Evolutionary conservation across 2,888 invertebrate genomes (phyloP), one percentile per base, ranked within the genome.

Genomic region (Aporophyla nigra): DNA sequence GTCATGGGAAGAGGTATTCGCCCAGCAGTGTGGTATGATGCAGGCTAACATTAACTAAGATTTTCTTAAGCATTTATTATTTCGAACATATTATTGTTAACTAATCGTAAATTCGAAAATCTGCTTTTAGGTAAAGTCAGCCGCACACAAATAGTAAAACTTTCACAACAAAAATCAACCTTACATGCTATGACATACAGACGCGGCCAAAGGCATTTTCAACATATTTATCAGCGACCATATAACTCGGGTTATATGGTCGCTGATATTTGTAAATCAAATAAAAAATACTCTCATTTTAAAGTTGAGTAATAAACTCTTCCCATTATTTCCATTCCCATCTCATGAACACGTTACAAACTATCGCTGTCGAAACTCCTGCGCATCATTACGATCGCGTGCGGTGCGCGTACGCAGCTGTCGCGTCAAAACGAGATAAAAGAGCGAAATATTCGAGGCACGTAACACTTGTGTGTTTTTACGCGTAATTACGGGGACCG

Each of bases 401-500:
- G 83, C 78, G 62, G 21, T 71, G 76, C 86, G 80, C 85, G 61
- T 82, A 77, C 87, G 87, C 86, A 76, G 81, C 80, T 84, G 85
- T 78, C 80, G 76, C 76, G 63, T 82, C 74, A 59, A 85, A 85
- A 78, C 80, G 65, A 83, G 73, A 76, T 70, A 71, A 65, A 81
- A 76, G 59, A 71, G 62, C 43, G 67, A 85, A 81, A 78, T 84
- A 88, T 86, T 85, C 82, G 73, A 85, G 49, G 78, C 87, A 86
- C 88, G 88, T 88, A 78, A 78, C 78, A 69, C 73, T 86, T 66
- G 80, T 85, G 78, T 82, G 81, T 85, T 87, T 84, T 85, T 85
- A 76, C 72, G 71, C 66, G 85, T 84, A 88, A 87, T 88, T 87
- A 88, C 78, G 65, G 40, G 66, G 74, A 40, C 74, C 21, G 63